Evolutionary conservation across 2,797 vertebrate genomes (phyloP), one percentile per base, ranked within the genome.

Genomic region (Petrocephalus schoutedeni): DNA sequence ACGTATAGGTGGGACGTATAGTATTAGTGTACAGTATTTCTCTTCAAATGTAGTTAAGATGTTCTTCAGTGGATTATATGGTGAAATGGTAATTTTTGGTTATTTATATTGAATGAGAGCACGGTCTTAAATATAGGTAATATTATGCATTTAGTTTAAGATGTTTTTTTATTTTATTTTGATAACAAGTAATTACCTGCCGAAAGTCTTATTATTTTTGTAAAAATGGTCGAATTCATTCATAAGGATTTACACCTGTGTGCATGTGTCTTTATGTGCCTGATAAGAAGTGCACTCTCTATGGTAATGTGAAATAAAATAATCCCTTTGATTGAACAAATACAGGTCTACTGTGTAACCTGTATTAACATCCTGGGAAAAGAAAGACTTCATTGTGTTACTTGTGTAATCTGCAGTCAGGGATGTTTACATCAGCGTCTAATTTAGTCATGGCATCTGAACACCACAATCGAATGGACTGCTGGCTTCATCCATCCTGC

Each of bases 401-500:
- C 94, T 94, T 92, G 90, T 93, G 91, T 90, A 88, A 89, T 92
- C 87, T 91, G 92, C 93, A 93, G 91, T 91, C 92, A 92, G 93
- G 92, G 91, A 91, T 89, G 91, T 93, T 93, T 85, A 36, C 12
- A 54, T 94, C 88, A 93, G 90, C 93, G 91, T 92, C 90, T 94
- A 94, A 95, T 94, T 94, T 93, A 89, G 94, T 95, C 94, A 95
- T 84, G 92, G 92, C 91, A 91, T 92, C n/a, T 94, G 93, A 94
- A 92, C 92, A 93, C 89, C 89, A 90, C 91, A 88, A 90, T 82
- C 82, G 57, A 67, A 88, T 12, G 71, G 45, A 4, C 67, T n/a
- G 32, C 36, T 57, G 67, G 16, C 14, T 57, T 57, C n/a, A 45
- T 80, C 53, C n/a, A 3, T n/a, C 41, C 54, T 58, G n/a, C 49